Evolutionary conservation across 2,113 vertebrate species (phyloP), one percentile per base, ranked within the genome.

Genomic region (Rhinichthys klamathensis): DNA sequence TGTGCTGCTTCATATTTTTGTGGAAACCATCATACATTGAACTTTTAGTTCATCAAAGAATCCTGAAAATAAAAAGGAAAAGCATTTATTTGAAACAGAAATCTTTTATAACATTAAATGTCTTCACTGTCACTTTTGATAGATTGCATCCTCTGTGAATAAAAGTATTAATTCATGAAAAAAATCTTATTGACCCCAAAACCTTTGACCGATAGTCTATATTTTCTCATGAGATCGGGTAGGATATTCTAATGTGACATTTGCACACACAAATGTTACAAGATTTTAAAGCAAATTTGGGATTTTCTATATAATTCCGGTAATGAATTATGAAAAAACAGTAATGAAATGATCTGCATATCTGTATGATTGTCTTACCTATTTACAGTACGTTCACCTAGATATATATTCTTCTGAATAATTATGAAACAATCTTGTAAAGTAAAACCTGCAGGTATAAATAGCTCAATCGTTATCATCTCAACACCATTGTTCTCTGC

Each of bases 341-440:
- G 38, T 77, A 23, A 77, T 35, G 30, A 58, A 77, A 35, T 35
- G 10, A 73, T 73, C 2, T 44, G 21, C 38, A 13, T 21, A 54
- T 54, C 49, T 35, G 38, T 32, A 41, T 60, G 32, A 79, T 79
- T 79, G 54, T 79, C 76, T 38, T 38, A 58, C 21, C 16, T 77
- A 76, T 8, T 27, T 30, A 56, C 27, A 11, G 46, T 54, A 76
- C 0, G 27, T 56, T 56, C 25, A 12, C 27, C 32, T 69, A 69
- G 32, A 69, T 21, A 35, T 65, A 65, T 35, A 35, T 38, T 69
- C 32, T 38, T 4, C 21, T 32, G 27, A 75, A 49, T 30, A 49
- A 51, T 18, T 18, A 51, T 30, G 15, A 18, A 18, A 27, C n/a
- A 51, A 27, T 54, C 13, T 30, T 54, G 13, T 30, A 32, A 76